Conservation (phyloP, 2,113 vertebrate species). For the Naja naja region DNA sequence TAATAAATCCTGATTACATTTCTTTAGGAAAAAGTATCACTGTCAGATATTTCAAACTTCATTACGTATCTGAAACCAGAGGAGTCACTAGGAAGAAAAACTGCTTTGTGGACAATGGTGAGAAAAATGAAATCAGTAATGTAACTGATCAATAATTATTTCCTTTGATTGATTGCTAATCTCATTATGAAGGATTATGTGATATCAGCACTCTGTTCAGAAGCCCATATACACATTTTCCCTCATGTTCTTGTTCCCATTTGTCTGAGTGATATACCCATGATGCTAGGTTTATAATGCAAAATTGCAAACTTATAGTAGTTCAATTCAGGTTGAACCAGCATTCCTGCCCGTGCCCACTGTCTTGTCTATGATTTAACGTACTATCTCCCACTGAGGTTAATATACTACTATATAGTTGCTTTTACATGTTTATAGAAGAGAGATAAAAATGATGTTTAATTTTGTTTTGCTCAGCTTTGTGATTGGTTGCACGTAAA, state of each 20-base stretch:
- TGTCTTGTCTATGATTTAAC: neutral
- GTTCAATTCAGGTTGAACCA: neutral
- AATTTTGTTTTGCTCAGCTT: conserved; percentile 67
- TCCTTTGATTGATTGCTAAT: neutral
- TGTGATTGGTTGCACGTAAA: conserved; percentile 82
- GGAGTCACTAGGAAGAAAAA: conserved; percentile 85
- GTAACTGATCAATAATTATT: neutral
- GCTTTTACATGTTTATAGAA: neutral
- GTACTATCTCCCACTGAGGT: neutral
- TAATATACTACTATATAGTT: neutral
- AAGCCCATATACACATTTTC: neutral
- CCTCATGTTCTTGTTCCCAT: neutral
- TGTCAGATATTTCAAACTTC: conserved; percentile 82
- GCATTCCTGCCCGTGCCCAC: neutral
- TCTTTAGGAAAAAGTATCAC: conserved; percentile 76
- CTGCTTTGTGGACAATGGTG: conserved; percentile 75
- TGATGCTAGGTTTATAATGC: neutral
- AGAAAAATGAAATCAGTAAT: conserved; percentile 3
- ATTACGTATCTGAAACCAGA: conserved; percentile 81
- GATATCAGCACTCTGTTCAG: neutral
- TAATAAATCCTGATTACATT: conserved; percentile 16
- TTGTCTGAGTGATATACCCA: neutral
- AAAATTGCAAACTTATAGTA: neutral
- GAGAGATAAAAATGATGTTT: neutral
- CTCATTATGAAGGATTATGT: neutral